These are phyloP conservation scores for Drosophila dives DNA, from an alignment of 2,888 invertebrate genomes.

Conservation along the genomic window DNA sequence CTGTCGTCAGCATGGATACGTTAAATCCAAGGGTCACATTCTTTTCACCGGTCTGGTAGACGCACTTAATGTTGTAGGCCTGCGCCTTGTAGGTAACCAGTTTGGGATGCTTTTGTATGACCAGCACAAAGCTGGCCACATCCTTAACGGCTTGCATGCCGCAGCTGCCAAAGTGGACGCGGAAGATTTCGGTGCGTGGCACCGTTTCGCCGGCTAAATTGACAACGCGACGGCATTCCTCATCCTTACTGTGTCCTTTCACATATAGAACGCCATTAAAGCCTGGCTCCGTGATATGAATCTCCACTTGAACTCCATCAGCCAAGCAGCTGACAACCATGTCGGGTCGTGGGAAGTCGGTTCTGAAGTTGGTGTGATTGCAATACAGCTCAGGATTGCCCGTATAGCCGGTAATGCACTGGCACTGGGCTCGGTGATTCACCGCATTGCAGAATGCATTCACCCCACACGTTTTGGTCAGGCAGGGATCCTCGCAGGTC, in stretches of 20 bases:
- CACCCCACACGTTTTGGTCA: slow-evolving; percentile 89
- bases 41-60: slow-evolving; percentile 97
- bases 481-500: slow-evolving; percentile 93
- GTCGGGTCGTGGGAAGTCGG: slow-evolving; percentile 93
- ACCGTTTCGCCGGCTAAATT: slow-evolving; percentile 89
- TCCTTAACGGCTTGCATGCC: slow-evolving; percentile 96
- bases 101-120: slow-evolving; percentile 98
- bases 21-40: slow-evolving; percentile 97
- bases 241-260: slow-evolving; percentile 97
- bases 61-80: slow-evolving; percentile 98
- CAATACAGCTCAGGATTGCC: slow-evolving; percentile 92
- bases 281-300: slow-evolving; percentile 89
- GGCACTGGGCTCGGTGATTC: slow-evolving; percentile 91
- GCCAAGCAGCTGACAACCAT: slow-evolving; percentile 95
- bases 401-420: slow-evolving; percentile 90
- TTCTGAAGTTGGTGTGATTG: slow-evolving; percentile 87
- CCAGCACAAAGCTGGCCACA: slow-evolving; percentile 95
- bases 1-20: slow-evolving; percentile 97
- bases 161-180: slow-evolving; percentile 95
- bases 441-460: slow-evolving; percentile 92
- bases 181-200: slow-evolving; percentile 91
- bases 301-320: slow-evolving; percentile 95
- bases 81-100: slow-evolving; percentile 97
- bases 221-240: slow-evolving; percentile 93
- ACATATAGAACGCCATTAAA: slow-evolving; percentile 97